Base-by-base conservation (phyloP, 37 sponge, comb jelly and placozoan species). In the Oopsacas minuta region DNA sequence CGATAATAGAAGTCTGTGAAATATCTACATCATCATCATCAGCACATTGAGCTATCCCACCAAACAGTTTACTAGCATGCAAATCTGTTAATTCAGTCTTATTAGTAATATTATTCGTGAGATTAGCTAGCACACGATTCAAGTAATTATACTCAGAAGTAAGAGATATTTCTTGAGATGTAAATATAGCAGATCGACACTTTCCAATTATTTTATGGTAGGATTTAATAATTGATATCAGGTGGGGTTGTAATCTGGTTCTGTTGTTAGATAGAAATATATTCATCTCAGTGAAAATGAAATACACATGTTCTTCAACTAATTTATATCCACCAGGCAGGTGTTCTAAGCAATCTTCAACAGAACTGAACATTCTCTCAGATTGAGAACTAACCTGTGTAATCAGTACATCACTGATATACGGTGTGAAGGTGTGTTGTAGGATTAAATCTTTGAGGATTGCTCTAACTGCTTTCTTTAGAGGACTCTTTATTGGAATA, bases 261-360 rank as follows among this genome's bases (percentile, higher is more conserved):
- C 17, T 17, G 17, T 46, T 46, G 17, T 22, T 12, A 17, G 17
- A n/a, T n/a, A n/a, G n/a, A n/a, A 42, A 61, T n/a, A 3, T 5
- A 61, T 61, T 61, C 75, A 61, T 61, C 75, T 34, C 75, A 61
- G 75, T 61, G 22, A 61, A n/a, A 61, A 61, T 61, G 75, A 61
- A 10, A 12, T 61, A n/a, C 28, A 61, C 22, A 5, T 61, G 32
- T 25, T 61, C 30, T 61, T 61, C 75, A 20, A 61, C 30, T 32
- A 25, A 61, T 34, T 61, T 12, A 32, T 25, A 34, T 3, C 75
- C 75, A 3, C 75, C 75, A 61, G 75, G 75, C 28, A 61, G 75
- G 17, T 61, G 20, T 12, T 61, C 75, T n/a, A 61, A 7, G 22
- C 75, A 61, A 5, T 61, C 75, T 34, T 61, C 75, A 46, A 61